A percentile compares a stretch with the other conserved stretches of the same genome.
phyloP scores from a whole-genome alignment of 2,888 invertebrate genomes.

The Pantelozetes paolii region DNA sequence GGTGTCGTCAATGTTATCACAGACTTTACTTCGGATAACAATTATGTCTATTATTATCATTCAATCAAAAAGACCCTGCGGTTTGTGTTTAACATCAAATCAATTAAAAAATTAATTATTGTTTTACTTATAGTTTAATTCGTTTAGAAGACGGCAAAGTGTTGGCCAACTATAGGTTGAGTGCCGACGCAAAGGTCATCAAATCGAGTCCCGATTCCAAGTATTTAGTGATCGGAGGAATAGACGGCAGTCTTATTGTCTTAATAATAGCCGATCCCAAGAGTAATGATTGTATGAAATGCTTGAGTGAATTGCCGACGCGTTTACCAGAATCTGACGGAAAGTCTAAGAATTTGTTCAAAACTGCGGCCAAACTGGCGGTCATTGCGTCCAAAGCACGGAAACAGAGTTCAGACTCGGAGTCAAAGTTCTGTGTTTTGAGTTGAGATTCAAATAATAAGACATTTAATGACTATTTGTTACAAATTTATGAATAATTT shows the following conservation, averaged over 20 bases:
- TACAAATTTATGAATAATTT: too few species aligned
- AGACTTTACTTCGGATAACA: conserved; percentile 86
- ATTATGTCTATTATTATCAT: conserved; percentile 94
- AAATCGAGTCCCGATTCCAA: conserved; percentile 75
- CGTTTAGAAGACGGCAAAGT: conserved; percentile 81
- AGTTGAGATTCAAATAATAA: too few species aligned
- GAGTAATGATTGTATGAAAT: conserved; percentile 63
- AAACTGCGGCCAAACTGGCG: conserved; percentile 22
- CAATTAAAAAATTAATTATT: too few species aligned
- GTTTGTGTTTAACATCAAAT: conserved; percentile 50
- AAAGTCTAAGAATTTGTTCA: conserved; percentile 16
- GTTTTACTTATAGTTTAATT: conserved; percentile 57
- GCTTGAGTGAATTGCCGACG: conserved; percentile 65
- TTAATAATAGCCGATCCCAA: conserved; percentile 71
- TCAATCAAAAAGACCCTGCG: conserved; percentile 89
- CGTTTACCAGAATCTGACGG: conserved; percentile 55
- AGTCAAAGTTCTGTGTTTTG: conserved; percentile 15
- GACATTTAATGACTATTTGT: too few species aligned
- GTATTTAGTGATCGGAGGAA: conserved; percentile 70
- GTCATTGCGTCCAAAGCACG: neutral
- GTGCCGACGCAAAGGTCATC: conserved; percentile 80
- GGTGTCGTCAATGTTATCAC: conserved; percentile 95
- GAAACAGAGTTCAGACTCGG: neutral
- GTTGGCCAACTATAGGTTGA: conserved; percentile 83
- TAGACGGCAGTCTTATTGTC: conserved; percentile 90